Conservation (phyloP, 2,113 vertebrate genomes). For the Lagenorhynchus albirostris region DNA sequence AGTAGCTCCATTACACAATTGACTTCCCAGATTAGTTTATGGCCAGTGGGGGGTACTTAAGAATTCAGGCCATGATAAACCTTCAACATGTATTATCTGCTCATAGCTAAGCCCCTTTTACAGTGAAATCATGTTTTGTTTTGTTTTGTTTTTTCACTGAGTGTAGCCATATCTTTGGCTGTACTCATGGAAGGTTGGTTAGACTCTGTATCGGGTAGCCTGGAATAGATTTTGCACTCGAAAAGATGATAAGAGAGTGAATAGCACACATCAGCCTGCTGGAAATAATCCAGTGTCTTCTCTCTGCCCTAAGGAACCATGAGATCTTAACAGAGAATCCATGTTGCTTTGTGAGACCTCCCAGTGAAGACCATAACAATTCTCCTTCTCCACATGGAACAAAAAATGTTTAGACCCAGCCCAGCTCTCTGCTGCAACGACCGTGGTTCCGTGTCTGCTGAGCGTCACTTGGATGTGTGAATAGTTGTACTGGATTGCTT, state of each 20-base stretch:
- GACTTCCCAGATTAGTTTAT: background rate
- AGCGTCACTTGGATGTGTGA: background rate
- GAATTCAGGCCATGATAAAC: background rate
- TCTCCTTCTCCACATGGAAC: background rate
- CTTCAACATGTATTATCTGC: background rate
- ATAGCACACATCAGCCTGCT: background rate
- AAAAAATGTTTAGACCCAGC: background rate
- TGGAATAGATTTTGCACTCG: conserved; percentile 5
- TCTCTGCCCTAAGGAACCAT: background rate
- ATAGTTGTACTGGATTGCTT: background rate
- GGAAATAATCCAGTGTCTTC: background rate
- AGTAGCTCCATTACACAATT: background rate
- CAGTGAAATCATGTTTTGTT: background rate
- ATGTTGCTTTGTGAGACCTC: background rate
- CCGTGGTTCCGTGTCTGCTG: background rate
- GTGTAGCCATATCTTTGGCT: background rate
- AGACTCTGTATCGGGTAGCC: background rate
- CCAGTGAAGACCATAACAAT: background rate
- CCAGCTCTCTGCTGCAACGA: background rate
- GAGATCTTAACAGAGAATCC: background rate
- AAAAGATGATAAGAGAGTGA: background rate
- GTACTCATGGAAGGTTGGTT: background rate
- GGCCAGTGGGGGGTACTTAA: background rate
- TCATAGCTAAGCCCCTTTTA: background rate
- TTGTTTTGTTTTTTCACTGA: background rate